Conservation (phyloP, 2,888 invertebrate species). For the Cryptops parisi region DNA sequence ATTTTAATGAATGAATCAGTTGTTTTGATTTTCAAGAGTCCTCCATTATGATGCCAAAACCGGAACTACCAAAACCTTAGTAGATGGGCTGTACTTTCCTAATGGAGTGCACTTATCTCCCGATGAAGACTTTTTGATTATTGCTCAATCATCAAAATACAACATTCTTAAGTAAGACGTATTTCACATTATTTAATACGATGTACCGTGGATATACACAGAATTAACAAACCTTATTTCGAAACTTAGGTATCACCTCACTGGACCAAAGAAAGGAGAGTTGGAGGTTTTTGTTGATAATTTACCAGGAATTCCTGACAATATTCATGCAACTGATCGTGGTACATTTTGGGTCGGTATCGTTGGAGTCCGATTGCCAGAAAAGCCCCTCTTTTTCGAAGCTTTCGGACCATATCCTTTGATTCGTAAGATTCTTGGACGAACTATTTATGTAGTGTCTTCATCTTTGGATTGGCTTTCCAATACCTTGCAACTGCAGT, state of each 20-base stretch:
- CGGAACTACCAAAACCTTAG: conserved; percentile 56
- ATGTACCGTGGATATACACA: too few species aligned
- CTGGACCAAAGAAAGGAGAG: conserved; percentile 29
- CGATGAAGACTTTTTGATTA: conserved; percentile 64
- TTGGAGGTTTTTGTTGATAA: conserved; percentile 33
- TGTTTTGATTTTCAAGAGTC: too few species aligned
- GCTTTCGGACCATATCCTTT: too few species aligned
- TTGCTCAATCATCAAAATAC: conserved; percentile 52
- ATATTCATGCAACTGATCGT: conserved; percentile 28
- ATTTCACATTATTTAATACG: too few species aligned
- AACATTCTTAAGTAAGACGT: conserved; percentile 45
- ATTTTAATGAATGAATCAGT: too few species aligned
- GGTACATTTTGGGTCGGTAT: conserved; percentile 33
- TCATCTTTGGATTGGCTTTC: too few species aligned
- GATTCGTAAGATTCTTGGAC: too few species aligned
- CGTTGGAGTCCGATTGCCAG: too few species aligned
- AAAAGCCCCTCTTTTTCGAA: too few species aligned
- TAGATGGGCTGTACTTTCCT: conserved; percentile 63
- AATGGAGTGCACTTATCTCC: conserved; percentile 74
- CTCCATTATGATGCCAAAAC: conserved; percentile 63
- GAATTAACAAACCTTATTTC: too few species aligned
- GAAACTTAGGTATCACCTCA: conserved; percentile 32
- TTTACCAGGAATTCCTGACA: conserved; percentile 37
- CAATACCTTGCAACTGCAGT: too few species aligned
- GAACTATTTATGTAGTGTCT: too few species aligned